Percentiles rank a stretch among this genome's conserved stretches.
Conservation (phyloP, 2,888 invertebrate species). For the Amiota minor region DNA sequence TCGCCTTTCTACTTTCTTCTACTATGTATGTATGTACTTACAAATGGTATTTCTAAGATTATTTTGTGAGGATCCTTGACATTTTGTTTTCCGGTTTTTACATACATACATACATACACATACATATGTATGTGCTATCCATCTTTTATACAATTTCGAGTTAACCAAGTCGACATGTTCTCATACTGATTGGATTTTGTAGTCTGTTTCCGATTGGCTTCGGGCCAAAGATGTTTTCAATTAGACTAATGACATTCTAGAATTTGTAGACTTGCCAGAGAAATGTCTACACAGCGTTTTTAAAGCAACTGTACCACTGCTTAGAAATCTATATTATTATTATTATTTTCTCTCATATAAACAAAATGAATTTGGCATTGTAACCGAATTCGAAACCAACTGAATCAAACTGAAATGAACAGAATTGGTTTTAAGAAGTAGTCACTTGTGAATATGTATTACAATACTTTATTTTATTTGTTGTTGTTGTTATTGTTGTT, state of each 20-base stretch:
- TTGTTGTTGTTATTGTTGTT: constrained; percentile 43
- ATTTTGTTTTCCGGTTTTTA: constrained; percentile 8
- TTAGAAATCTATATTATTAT: too few species aligned
- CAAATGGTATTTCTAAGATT: too few species aligned
- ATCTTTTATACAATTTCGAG: too few species aligned
- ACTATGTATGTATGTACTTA: too few species aligned
- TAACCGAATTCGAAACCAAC: neutral
- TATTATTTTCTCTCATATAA: too few species aligned
- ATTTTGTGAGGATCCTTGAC: neutral
- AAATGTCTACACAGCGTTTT: constrained; percentile 49
- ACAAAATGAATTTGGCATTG: constrained; percentile 5
- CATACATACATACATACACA: too few species aligned
- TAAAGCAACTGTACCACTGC: neutral
- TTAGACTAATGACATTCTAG: constrained; percentile 66
- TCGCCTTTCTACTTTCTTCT: too few species aligned
- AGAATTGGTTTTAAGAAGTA: neutral
- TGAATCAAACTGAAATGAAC: too few species aligned
- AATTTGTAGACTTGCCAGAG: constrained; percentile 62
- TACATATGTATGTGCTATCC: too few species aligned
- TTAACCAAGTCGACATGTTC: neutral
- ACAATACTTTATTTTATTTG: constrained; percentile 35
- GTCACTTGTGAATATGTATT: constrained; percentile 15
- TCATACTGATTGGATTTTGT: constrained; percentile 27
- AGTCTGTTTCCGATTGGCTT: constrained; percentile 44
- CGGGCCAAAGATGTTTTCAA: constrained; percentile 64